A percentile compares a stretch with the other conserved stretches of the same genome.
These are phyloP conservation scores for Plodia interpunctella DNA, from an alignment of 1,140 invertebrate species.

Conservation along the genomic window DNA sequence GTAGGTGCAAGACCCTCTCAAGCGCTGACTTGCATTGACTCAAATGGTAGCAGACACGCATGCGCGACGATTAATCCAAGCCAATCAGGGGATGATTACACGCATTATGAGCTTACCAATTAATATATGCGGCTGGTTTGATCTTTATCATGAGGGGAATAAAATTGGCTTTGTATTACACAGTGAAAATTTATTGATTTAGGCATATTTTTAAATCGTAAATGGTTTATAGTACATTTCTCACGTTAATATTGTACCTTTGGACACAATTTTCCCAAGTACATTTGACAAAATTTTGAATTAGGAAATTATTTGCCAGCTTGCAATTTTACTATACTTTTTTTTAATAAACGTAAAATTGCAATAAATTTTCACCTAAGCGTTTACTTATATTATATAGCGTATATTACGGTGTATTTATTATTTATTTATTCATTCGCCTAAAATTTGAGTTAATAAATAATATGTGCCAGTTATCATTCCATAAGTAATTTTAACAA, in stretches of 20 bases:
- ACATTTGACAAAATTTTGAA: not conserved
- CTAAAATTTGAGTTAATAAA: too few species aligned
- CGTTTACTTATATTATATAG: too few species aligned
- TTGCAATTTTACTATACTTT: too few species aligned
- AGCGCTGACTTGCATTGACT: slow-evolving; percentile 32
- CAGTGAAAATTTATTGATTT: not conserved
- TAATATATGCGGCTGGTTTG: slow-evolving; percentile 30
- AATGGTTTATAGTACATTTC: slow-evolving; percentile 40
- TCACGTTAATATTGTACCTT: slow-evolving; percentile 49
- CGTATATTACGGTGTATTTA: too few species aligned
- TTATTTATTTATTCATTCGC: too few species aligned
- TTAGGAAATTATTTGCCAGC: too few species aligned
- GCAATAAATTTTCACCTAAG: too few species aligned
- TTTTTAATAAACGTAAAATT: too few species aligned
- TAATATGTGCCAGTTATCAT: too few species aligned
- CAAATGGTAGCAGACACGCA: slow-evolving; percentile 70
- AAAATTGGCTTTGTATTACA: not conserved
- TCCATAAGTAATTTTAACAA: too few species aligned
- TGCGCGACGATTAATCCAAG: slow-evolving; percentile 70
- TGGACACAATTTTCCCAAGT: not conserved
- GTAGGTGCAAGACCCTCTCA: too few species aligned
- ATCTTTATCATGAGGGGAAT: slow-evolving; percentile 25
- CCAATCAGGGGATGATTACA: slow-evolving; percentile 73
- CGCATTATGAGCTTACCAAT: slow-evolving; percentile 63
- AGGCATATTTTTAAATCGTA: not conserved